These are phyloP conservation scores for Pseudonaja textilis DNA, from an alignment of 2,113 vertebrate genomes.

Conservation along the genomic window DNA sequence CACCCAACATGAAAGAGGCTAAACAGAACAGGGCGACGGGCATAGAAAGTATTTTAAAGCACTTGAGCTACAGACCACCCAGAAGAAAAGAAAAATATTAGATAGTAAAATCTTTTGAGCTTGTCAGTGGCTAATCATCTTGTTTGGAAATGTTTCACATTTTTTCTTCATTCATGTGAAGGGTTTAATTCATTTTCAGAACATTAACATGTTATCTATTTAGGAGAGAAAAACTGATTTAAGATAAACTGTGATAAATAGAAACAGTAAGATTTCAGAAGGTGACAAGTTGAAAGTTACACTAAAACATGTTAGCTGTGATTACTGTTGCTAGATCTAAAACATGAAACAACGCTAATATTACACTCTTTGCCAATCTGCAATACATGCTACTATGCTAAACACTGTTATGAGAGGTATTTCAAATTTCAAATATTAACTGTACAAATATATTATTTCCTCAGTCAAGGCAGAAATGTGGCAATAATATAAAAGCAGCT, in stretches of 20 bases:
- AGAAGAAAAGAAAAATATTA: conserved; percentile 51
- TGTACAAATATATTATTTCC: neutral
- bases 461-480: neutral
- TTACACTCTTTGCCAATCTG: neutral
- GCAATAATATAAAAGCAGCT: neutral
- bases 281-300: conserved; percentile 40
- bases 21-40: conserved; percentile 19
- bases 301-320: neutral
- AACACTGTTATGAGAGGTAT: neutral
- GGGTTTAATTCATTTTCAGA: conserved; percentile 17
- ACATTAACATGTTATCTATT: conserved; percentile 44
- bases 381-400: neutral
- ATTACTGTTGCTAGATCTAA: neutral
- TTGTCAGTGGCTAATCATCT: conserved; percentile 53
- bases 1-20: neutral
- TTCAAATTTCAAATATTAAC: neutral
- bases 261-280: conserved; percentile 29
- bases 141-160: conserved; percentile 40
- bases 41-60: conserved; percentile 9
- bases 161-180: neutral
- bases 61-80: conserved; percentile 44
- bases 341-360: neutral
- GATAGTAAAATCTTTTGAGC: conserved; percentile 40
- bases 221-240: conserved; percentile 28
- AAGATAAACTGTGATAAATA: neutral